These are phyloP conservation scores for Diabrotica virgifera DNA, from an alignment of 1,140 invertebrate genomes.

Conservation along the genomic window DNA sequence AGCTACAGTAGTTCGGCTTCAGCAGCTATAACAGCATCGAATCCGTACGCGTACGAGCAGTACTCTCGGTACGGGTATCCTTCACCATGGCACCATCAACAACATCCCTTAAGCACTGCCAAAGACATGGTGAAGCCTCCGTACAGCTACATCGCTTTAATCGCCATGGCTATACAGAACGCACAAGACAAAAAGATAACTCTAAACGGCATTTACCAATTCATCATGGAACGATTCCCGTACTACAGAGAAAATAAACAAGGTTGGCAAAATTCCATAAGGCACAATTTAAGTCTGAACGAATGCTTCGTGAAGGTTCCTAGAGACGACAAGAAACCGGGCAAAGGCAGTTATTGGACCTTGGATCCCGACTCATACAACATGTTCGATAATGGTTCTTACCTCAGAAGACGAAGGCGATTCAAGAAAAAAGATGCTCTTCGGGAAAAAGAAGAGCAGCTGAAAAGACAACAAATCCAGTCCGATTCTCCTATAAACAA, in stretches of 20 bases:
- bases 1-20: constrained; percentile 41
- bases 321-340: constrained; percentile 87
- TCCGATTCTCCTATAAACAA: constrained; percentile 46
- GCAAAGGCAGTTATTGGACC: constrained; percentile 97
- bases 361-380: constrained; percentile 94
- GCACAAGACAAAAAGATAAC: constrained; percentile 92
- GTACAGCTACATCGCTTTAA: constrained; percentile 96
- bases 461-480: constrained; percentile 71
- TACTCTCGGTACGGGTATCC: constrained; percentile 72
- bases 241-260: constrained; percentile 98
- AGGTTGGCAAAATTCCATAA: constrained; percentile 92
- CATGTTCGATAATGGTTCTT: constrained; percentile 98
- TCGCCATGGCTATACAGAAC: constrained; percentile 97
- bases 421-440: constrained; percentile 96
- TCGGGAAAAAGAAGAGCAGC: constrained; percentile 81
- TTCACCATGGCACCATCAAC: constrained; percentile 60
- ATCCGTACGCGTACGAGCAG: constrained; percentile 65
- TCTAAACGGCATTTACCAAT: constrained; percentile 97
- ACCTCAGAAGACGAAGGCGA: constrained; percentile 81
- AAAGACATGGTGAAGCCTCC: constrained; percentile 95
- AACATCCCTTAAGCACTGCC: constrained; percentile 65
- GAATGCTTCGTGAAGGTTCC: constrained; percentile 98
- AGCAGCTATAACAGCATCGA: constrained; percentile 48
- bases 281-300: constrained; percentile 96
- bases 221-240: constrained; percentile 97